Evolutionary conservation across 2,797 vertebrate species (phyloP).

Genomic region (Hemibagrus guttatus): DNA sequence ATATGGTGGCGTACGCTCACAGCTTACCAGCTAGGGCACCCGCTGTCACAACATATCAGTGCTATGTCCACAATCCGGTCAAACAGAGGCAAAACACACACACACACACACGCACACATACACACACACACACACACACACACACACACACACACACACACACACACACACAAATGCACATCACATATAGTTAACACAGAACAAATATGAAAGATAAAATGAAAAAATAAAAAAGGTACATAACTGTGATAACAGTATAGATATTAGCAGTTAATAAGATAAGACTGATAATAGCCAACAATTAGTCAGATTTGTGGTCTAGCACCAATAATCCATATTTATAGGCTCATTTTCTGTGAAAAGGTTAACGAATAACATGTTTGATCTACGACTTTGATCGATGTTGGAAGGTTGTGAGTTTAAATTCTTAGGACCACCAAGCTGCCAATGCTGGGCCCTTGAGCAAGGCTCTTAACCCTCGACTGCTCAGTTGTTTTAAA

Average conservation of each 20-base stretch:
- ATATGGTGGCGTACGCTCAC: constrained; percentile 81
- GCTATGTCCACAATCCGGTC: constrained; percentile 59
- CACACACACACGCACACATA: constrained; percentile 27
- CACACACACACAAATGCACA: constrained; percentile 22
- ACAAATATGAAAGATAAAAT: neutral
- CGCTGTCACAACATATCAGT: constrained; percentile 82
- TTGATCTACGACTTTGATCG: neutral
- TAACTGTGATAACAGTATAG: neutral
- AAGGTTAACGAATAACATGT: neutral
- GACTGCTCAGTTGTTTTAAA: too few relatives aligned
- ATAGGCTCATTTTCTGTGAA: too few relatives aligned
- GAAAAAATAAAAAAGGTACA: neutral
- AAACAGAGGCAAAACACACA: constrained; percentile 29
- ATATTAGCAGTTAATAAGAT: neutral
- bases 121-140: constrained; percentile 17
- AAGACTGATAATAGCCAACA: neutral
- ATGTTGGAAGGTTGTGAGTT: too few relatives aligned
- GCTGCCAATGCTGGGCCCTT: too few relatives aligned
- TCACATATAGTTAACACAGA: constrained; percentile 2
- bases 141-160: constrained; percentile 27
- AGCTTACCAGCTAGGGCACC: constrained; percentile 74
- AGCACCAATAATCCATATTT: neutral
- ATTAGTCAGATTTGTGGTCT: neutral
- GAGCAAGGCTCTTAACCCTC: too few relatives aligned
- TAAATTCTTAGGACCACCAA: too few relatives aligned